A percentile compares a stretch with the other conserved stretches of the same genome.
Conservation (phyloP, 2,113 vertebrate genomes). For the Bungarus multicinctus region DNA sequence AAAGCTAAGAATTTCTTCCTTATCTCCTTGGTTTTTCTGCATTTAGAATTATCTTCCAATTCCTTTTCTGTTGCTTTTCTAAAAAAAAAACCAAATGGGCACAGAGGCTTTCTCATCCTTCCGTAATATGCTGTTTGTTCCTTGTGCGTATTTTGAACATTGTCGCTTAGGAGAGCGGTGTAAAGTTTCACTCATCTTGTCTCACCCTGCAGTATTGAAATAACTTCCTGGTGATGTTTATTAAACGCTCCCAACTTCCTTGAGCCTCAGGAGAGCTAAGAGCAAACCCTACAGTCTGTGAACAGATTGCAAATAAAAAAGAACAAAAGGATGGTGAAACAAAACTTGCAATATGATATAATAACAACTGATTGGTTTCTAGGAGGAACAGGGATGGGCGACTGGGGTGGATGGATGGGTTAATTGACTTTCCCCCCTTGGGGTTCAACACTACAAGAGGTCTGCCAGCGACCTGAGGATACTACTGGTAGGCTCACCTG, state of each 20-base stretch:
- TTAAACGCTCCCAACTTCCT: not conserved
- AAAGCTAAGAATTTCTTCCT: not conserved
- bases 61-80: not conserved
- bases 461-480: not conserved
- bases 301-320: not conserved
- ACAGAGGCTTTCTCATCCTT: not conserved
- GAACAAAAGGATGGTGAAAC: not conserved
- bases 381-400: not conserved
- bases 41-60: not conserved
- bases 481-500: not conserved
- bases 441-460: not conserved
- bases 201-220: not conserved
- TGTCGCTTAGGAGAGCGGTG: not conserved
- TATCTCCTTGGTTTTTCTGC: too few relatives aligned
- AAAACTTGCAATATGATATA: not conserved
- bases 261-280: not conserved
- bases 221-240: not conserved
- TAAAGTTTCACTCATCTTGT: not conserved
- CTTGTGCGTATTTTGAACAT: not conserved
- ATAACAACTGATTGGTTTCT: not conserved
- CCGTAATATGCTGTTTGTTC: not conserved
- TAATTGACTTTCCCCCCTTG: not conserved
- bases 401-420: not conserved
- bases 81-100: not conserved
- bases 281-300: not conserved